phyloP scores from a whole-genome alignment of 2,888 invertebrate genomes.

The Bimastos eiseni region DNA sequence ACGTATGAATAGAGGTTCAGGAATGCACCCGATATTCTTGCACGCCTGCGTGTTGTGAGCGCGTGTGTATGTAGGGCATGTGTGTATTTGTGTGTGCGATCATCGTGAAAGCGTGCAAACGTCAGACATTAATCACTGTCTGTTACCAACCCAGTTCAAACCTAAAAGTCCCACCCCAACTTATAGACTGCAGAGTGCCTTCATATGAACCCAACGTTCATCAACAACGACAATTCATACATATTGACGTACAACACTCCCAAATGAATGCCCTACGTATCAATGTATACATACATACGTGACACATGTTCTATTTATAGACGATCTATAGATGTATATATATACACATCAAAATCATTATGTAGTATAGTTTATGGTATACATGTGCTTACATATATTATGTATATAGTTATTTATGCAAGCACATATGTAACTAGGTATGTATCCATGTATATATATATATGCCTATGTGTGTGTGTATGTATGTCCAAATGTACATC shows the following conservation, averaged over 20 bases:
- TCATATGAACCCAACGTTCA: no score
- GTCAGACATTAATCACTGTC: background rate
- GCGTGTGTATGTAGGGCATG: no score
- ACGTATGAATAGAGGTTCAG: no score
- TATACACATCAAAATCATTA: no score
- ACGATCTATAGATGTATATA: background rate
- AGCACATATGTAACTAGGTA: background rate
- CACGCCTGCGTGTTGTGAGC: no score
- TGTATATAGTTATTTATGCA: background rate
- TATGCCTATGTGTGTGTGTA: background rate
- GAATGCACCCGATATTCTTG: no score
- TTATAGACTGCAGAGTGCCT: no score
- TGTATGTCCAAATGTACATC: background rate
- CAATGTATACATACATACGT: background rate
- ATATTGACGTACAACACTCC: no score
- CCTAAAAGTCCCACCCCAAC: no score
- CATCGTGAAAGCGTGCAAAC: background rate
- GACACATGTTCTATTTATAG: background rate
- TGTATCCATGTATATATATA: background rate
- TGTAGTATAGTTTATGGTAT: background rate
- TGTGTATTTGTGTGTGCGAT: no score
- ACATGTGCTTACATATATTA: background rate
- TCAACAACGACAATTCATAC: no score
- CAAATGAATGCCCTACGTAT: background rate
- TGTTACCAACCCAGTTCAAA: background rate